phyloP scores from a whole-genome alignment of 1,140 invertebrate species.

The Meloidogyne exigua region DNA sequence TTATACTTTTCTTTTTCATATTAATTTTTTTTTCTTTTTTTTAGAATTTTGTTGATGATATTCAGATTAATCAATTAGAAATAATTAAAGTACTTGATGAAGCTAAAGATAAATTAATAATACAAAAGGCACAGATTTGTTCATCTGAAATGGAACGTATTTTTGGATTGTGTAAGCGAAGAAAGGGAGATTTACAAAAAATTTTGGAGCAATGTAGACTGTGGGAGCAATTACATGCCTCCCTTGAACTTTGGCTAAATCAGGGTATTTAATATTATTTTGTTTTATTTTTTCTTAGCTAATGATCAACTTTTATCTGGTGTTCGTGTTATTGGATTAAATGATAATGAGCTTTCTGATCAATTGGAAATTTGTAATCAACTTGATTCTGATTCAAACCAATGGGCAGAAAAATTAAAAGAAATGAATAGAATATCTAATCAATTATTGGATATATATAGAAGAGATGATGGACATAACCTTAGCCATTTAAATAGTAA shows the following conservation, averaged over 20 bases:
- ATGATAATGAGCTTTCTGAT: constrained; percentile 30
- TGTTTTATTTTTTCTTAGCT: constrained; percentile 12
- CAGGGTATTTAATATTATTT: constrained; percentile 30
- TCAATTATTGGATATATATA: constrained; percentile 49
- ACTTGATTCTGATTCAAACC: constrained; percentile 18
- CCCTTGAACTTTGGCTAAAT: constrained; percentile 47
- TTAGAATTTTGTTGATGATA: constrained; percentile 48
- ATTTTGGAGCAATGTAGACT: constrained; percentile 43
- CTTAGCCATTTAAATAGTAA: constrained; percentile 53
- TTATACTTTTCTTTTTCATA: background rate
- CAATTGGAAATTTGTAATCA: constrained; percentile 29
- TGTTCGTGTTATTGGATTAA: constrained; percentile 39
- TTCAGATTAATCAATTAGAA: constrained; percentile 43
- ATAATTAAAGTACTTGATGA: constrained; percentile 45
- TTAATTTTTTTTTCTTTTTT: constrained; percentile 3
- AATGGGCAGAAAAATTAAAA: constrained; percentile 35
- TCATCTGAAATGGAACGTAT: constrained; percentile 46
- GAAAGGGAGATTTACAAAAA: constrained; percentile 43
- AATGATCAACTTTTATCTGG: constrained; percentile 38
- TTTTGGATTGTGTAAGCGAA: constrained; percentile 37
- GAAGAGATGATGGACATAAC: constrained; percentile 55
- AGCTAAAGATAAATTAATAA: constrained; percentile 39
- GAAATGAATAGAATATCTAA: constrained; percentile 40
- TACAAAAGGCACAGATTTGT: constrained; percentile 47
- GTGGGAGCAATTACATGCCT: constrained; percentile 46